Percentiles rank a stretch among this genome's conserved stretches.
Conservation (phyloP, 2,113 vertebrate genomes). For the Condylura cristata region DNA sequence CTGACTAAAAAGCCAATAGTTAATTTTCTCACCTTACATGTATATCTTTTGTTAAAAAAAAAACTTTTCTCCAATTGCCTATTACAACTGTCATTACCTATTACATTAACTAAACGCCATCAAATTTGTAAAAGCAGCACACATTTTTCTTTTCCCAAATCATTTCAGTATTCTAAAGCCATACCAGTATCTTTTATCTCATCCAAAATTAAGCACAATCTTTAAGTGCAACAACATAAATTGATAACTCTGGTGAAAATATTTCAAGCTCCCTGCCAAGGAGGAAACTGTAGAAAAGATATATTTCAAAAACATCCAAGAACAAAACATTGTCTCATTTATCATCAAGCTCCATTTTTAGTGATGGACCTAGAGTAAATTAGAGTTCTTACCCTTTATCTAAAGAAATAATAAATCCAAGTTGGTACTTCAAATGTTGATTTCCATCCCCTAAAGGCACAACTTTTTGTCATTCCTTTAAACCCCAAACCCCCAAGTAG, state of each 20-base stretch:
- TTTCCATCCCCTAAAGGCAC: not conserved
- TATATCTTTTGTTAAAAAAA: not conserved
- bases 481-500: not conserved
- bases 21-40: not conserved
- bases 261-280: not conserved
- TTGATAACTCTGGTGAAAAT: not conserved
- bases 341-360: not conserved
- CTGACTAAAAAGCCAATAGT: not conserved
- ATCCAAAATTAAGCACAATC: conserved; percentile 14
- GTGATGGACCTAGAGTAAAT: not conserved
- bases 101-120: conserved; percentile 19
- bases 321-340: not conserved
- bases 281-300: not conserved
- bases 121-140: conserved; percentile 14
- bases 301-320: not conserved
- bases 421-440: not conserved
- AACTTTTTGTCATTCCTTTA: not conserved
- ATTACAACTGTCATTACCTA: not conserved
- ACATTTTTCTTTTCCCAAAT: conserved; percentile 24
- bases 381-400: not conserved
- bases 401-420: not conserved
- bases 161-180: conserved; percentile 31
- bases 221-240: conserved; percentile 10
- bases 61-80: not conserved
- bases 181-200: not conserved